A percentile compares a stretch with the other conserved stretches of the same genome.
Evolutionary conservation across 2,113 vertebrate genomes (phyloP).

Genomic region (Cyprinodon variegatus): DNA sequence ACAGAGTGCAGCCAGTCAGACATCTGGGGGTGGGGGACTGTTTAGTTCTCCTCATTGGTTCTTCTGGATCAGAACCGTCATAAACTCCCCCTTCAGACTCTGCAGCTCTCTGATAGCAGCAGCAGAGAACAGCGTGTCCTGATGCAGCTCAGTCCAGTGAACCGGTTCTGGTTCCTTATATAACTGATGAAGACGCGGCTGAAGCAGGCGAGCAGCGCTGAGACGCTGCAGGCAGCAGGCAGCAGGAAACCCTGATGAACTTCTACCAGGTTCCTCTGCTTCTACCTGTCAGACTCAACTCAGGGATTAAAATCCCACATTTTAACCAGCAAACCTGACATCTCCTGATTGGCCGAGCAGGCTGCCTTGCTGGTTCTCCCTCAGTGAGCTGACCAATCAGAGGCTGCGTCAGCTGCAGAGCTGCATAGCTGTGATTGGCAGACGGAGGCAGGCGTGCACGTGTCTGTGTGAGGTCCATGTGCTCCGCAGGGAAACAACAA

Average conservation of each 20-base stretch:
- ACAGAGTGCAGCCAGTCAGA: background rate
- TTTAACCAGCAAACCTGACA: conserved; percentile 3
- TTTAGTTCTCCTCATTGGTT: too few relatives aligned
- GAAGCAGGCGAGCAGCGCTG: background rate
- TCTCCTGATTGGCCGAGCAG: background rate
- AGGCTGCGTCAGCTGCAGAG: background rate
- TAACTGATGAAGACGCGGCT: background rate
- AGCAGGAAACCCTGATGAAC: rapidly evolving
- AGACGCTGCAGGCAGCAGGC: background rate
- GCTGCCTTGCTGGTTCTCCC: background rate
- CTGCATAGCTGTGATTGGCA: conserved; percentile 28
- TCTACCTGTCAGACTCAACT: conserved; percentile 41
- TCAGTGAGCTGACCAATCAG: background rate
- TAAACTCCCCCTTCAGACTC: background rate
- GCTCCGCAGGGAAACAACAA: conserved; percentile 40
- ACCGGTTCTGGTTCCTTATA: background rate
- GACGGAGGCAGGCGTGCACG: conserved; percentile 18
- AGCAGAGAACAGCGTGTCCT: background rate
- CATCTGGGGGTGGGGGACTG: too few relatives aligned
- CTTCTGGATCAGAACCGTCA: too few relatives aligned
- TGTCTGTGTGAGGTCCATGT: conserved; percentile 56
- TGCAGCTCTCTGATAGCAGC: background rate
- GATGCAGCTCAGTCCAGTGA: background rate
- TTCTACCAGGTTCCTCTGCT: background rate
- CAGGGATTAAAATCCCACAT: conserved; percentile 11